phyloP scores from a whole-genome alignment of 2,113 vertebrate genomes.

The Sander lucioperca region DNA sequence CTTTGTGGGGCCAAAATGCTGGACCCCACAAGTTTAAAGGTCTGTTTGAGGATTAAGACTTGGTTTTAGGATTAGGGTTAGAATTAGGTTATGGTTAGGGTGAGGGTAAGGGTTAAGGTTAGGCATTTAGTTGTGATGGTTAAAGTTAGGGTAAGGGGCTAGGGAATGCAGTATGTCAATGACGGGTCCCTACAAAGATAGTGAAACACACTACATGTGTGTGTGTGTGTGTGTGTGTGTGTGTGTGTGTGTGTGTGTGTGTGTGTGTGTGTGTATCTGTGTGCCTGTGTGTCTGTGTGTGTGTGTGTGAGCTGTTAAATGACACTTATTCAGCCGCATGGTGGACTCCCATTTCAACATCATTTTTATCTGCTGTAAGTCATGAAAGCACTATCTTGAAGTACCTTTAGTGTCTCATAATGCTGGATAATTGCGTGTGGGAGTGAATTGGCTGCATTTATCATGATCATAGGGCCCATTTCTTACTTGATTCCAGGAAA shows the following conservation, averaged over 20 bases:
- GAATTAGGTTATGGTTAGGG: too few species aligned
- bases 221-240: conserved; percentile 1
- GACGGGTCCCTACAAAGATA: too few species aligned
- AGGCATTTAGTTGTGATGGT: too few species aligned
- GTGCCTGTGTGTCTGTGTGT: background rate
- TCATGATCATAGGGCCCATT: conserved; percentile 52
- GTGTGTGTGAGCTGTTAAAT: conserved; percentile 41
- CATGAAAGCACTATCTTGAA: conserved; percentile 60
- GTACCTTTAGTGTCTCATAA: conserved; percentile 51
- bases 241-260: conserved; percentile 10
- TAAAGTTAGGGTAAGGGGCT: too few species aligned
- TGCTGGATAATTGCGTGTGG: conserved; percentile 62
- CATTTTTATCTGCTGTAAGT: conserved; percentile 46
- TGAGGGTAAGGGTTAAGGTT: too few species aligned
- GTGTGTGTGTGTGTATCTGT: background rate
- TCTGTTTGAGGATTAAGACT: too few species aligned
- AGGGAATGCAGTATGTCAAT: too few species aligned
- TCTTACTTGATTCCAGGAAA: conserved; percentile 39
- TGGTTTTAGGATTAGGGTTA: too few species aligned
- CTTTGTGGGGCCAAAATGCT: too few species aligned
- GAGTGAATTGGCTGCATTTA: conserved; percentile 51
- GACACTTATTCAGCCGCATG: conserved; percentile 39
- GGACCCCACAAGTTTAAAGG: too few species aligned
- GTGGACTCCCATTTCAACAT: conserved; percentile 42
- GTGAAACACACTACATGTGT: background rate